Base-by-base conservation (phyloP, 2,797 vertebrate species). In the Tadarida brasiliensis region DNA sequence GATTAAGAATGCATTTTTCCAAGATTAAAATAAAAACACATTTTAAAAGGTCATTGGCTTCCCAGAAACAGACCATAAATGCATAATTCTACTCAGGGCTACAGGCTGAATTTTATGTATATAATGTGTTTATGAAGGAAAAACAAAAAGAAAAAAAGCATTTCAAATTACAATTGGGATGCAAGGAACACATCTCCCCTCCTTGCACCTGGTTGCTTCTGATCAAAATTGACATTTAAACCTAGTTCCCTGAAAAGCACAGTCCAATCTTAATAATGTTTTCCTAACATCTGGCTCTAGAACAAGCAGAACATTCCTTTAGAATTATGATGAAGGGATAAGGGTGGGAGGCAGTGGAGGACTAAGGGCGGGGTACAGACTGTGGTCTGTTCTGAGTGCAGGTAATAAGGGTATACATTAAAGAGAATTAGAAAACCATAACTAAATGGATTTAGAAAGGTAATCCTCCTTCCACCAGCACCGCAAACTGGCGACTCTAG, bases 11-110 rank as follows among this genome's bases (percentile, higher is more conserved):
- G 11, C 1, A 30, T 71, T 89, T 86, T 93, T 35, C 73, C 9
- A 86, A 76, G 68, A 78, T 88, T 82, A 87, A 51, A 80, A 90
- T 30, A 49, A 90, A 87, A 91, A 61, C n/a, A 11, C 24, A n/a
- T 56, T 89, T 65, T 85, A 39, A 73, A 94, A 67, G 10, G 28
- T 39, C 5, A 20, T 7, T 90, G 51, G 11, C 30, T 73, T 86
- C 47, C 30, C 22, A 19, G 8, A 14, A 61, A 68, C n/a, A 65
- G 26, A 19, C 15, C 61, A 3, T 12, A 74, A 61, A 47, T 33
- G 35, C 47, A 30, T 5, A 57, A 39, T 11, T 63, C 51, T 33
- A 56, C 14, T 76, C 11, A 30, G 14, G n/a, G 17, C 35, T 35
- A 26, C 2, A 63, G 39, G 54, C 16, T 33, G 47, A 65, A 86